Base-by-base conservation (phyloP, 64 coral and sea anemone species). In the Trachythela sp. region DNA sequence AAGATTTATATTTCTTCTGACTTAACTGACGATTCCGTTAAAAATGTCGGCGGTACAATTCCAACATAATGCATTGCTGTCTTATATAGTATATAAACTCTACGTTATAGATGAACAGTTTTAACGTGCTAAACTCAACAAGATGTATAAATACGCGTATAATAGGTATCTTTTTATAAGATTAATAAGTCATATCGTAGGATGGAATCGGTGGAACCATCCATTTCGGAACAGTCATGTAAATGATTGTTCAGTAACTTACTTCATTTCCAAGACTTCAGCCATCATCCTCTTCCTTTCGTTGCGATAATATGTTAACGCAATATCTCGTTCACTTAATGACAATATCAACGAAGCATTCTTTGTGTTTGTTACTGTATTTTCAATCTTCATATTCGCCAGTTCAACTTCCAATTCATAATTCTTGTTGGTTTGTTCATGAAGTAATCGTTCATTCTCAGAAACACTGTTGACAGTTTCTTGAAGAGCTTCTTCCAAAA, bases 261-360 rank as follows among this genome's bases (percentile, higher is more conserved):
- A 98, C 95, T 93, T 98, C 95, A 98, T 98, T 83, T 98, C 95
- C 27, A 98, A 52, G 42, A 94, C 58, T 54, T 98, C 93, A 48
- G 94, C 95, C 48, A 94, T 40, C 93, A 94, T 98, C 20, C 88
- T 56, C 34, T 93, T 88, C 49, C 91, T 80, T 37, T 98, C 95
- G 14, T 91, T 87, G 49, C 94, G 94, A 75, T 98, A 98, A 72
- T 94, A 98, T n/a, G 93, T 89, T 88, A 98, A 71, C 35, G 94
- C 89, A 11, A 93, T 93, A 48, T 98, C 95, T 30, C 94, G 92
- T 60, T 98, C 95, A 41, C 94, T 98, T 0, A 98, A 85, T 30
- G 95, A 93, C 39, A 98, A 72, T 40, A 98, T 87, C 36, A 98
- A 48, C 13, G 95, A 98, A 0, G 95, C 95, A 15, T 98, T 98